These are phyloP conservation scores for Porites evermanni DNA, from an alignment of 92 coral and sea anemone genomes.

Conservation along the genomic window DNA sequence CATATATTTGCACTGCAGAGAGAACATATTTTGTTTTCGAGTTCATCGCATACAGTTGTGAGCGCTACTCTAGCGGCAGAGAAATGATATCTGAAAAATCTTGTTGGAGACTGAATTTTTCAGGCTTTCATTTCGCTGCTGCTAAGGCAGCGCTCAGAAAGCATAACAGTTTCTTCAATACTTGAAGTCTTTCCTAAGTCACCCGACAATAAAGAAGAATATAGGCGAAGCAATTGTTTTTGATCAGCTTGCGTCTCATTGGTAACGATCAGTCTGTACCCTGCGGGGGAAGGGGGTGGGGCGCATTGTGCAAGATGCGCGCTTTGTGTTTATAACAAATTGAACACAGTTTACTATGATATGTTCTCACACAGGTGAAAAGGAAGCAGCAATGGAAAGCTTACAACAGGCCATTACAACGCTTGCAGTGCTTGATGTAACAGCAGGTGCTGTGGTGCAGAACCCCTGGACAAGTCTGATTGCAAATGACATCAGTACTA, in stretches of 20 bases:
- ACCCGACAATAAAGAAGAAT: conserved; percentile 23
- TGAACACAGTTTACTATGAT: conserved; percentile 8
- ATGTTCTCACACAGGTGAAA: conserved; percentile 27
- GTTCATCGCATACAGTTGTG: conserved; percentile 11
- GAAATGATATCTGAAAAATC: conserved; percentile 30
- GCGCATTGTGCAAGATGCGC: conserved; percentile 13
- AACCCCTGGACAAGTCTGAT: conserved; percentile 39
- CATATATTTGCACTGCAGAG: conserved; percentile 14
- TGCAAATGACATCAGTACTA: conserved; percentile 26
- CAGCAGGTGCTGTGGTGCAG: conserved; percentile 40
- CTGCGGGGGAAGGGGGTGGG: conserved; percentile 5
- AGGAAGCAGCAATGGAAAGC: conserved; percentile 48
- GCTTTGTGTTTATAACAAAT: conserved; percentile 20
- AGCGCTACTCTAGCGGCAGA: conserved; percentile 15
- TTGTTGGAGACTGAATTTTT: conserved; percentile 11
- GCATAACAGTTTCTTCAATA: conserved; percentile 21
- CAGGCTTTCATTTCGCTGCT: conserved; percentile 24
- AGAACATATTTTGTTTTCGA: conserved; percentile 12
- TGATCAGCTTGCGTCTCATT: conserved; percentile 23
- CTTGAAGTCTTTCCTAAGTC: conserved; percentile 12
- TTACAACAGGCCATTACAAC: conserved; percentile 44
- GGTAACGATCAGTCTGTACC: conserved; percentile 14
- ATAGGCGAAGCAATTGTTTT: conserved; percentile 9
- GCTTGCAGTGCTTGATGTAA: conserved; percentile 42
- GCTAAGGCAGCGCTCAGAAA: conserved; percentile 20